phyloP scores from a whole-genome alignment of 2,888 invertebrate species.

The Teleogryllus oceanicus region DNA sequence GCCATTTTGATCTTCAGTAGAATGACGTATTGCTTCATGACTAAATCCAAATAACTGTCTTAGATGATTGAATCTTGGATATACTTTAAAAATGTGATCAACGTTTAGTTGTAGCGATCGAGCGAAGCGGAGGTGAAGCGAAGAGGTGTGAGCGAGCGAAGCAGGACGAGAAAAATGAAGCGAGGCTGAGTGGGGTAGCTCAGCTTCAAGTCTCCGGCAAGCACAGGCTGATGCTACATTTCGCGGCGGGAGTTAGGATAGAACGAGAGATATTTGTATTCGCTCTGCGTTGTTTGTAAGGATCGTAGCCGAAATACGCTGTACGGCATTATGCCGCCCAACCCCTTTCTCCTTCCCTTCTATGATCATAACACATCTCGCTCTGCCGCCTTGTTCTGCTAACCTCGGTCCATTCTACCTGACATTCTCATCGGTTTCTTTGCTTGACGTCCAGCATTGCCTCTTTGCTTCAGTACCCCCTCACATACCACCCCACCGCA shows the following conservation, averaged over 20 bases:
- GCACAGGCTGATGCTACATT: background rate
- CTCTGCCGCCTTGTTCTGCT: background rate
- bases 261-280: background rate
- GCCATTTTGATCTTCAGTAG: too few relatives aligned
- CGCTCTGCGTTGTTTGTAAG: background rate
- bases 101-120: too few relatives aligned
- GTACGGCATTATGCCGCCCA: background rate
- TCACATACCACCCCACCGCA: too few relatives aligned
- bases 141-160: background rate
- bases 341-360: background rate
- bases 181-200: background rate
- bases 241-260: background rate
- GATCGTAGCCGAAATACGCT: background rate
- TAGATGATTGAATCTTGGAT: too few relatives aligned
- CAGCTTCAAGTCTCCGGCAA: background rate
- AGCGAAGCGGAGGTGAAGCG: background rate
- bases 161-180: background rate
- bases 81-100: too few relatives aligned
- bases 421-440: background rate
- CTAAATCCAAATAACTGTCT: too few relatives aligned
- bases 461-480: background rate
- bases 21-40: too few relatives aligned
- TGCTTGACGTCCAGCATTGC: background rate
- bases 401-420: background rate
- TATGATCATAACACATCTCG: background rate